A percentile compares a stretch with the other conserved stretches of the same genome.
Evolutionary conservation across 2,113 vertebrate genomes (phyloP).

Genomic region (Fregetta grallaria): DNA sequence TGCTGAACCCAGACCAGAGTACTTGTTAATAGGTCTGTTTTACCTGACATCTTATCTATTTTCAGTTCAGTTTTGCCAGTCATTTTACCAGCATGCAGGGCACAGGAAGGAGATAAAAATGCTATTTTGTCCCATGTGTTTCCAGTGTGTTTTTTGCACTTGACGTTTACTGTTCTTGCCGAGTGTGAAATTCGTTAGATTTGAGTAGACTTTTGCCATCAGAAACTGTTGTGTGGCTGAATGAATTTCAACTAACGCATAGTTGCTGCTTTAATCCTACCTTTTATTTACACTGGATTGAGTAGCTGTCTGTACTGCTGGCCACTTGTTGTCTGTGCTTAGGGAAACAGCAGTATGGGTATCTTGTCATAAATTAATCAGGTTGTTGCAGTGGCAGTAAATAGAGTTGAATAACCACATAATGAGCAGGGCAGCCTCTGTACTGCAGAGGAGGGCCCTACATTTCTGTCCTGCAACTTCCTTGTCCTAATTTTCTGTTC

Average conservation of each 20-base stretch:
- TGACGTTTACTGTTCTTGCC: background rate
- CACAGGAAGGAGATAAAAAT: background rate
- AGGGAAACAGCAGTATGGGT: background rate
- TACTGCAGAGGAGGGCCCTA: background rate
- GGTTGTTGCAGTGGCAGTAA: background rate
- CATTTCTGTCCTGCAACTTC: background rate
- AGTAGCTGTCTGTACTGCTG: background rate
- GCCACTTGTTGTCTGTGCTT: background rate
- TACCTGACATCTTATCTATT: background rate
- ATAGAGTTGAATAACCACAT: background rate
- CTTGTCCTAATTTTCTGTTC: slow-evolving; percentile 29
- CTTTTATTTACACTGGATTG: background rate
- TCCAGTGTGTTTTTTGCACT: background rate
- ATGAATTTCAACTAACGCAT: background rate
- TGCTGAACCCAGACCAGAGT: background rate
- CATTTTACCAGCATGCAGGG: background rate
- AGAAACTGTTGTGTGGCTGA: background rate
- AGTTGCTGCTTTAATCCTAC: background rate
- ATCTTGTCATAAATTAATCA: background rate
- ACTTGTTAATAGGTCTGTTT: background rate
- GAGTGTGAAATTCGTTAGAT: background rate
- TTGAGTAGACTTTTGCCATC: background rate
- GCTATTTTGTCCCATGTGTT: background rate
- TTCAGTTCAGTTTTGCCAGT: background rate
- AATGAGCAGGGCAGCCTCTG: background rate